Evolutionary conservation across 2,113 vertebrate species (phyloP).

Genomic region (Centrocercus urophasianus): DNA sequence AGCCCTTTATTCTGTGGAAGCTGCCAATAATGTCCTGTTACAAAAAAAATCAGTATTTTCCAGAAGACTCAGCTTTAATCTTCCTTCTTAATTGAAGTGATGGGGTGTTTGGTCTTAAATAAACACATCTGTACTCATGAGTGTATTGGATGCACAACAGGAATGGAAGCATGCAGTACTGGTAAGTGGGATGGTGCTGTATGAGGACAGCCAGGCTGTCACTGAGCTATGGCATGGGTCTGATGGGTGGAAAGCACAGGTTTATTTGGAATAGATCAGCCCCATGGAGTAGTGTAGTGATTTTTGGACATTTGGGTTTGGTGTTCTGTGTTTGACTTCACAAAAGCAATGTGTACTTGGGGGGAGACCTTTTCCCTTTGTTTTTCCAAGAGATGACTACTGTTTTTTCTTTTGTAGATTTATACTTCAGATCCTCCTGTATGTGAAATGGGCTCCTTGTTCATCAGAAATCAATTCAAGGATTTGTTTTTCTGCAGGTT

Average conservation of each 20-base stretch:
- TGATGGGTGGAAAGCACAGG: neutral
- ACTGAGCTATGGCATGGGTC: no score
- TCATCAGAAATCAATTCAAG: neutral
- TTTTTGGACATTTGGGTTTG: neutral
- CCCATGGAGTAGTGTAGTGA: neutral
- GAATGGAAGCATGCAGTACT: neutral
- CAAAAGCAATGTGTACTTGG: neutral
- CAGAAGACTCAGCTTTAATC: neutral
- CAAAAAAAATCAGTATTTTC: neutral
- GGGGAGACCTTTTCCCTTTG: neutral
- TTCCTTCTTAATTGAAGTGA: neutral
- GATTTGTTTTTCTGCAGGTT: neutral
- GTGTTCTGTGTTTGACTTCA: neutral
- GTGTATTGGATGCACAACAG: neutral
- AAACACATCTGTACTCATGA: neutral
- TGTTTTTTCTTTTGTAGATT: neutral
- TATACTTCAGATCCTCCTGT: neutral
- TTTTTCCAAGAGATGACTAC: neutral
- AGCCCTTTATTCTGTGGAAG: neutral
- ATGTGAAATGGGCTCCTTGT: neutral
- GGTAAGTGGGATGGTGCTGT: neutral
- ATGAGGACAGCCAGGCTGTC: neutral
- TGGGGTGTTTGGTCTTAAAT: neutral
- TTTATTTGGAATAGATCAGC: neutral
- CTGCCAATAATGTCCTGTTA: neutral